Conservation (phyloP, 2,888 invertebrate genomes). For the Cerastis rubricosa region DNA sequence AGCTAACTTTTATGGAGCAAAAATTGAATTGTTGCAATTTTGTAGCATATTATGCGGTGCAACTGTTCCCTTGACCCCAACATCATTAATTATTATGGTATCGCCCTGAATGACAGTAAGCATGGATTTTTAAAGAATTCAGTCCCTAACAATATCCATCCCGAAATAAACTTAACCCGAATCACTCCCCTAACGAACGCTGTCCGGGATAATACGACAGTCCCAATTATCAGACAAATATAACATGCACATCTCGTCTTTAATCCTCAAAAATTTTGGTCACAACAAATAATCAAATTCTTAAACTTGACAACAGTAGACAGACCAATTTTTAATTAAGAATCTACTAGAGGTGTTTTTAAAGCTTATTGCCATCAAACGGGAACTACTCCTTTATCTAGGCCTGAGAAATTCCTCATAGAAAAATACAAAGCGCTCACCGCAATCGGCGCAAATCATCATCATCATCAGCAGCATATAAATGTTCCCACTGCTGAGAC, state of each 20-base stretch:
- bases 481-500: too few species aligned
- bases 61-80: not conserved
- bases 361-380: not conserved
- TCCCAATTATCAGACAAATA: conserved; percentile 4
- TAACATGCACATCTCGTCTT: not conserved
- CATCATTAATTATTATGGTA: not conserved
- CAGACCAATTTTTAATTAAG: too few species aligned
- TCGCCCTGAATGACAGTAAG: too few species aligned
- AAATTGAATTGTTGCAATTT: not conserved
- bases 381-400: not conserved
- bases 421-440: not conserved
- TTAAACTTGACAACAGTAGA: too few species aligned
- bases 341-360: too few species aligned
- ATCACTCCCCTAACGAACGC: not conserved
- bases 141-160: not conserved
- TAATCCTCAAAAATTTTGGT: not conserved
- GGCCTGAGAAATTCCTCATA: too few species aligned
- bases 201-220: conserved; percentile 1
- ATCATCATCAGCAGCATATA: too few species aligned
- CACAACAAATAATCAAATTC: too few species aligned
- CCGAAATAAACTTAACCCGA: conserved; percentile 8
- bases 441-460: too few species aligned
- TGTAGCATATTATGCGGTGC: not conserved
- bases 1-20: not conserved
- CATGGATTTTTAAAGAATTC: conserved; percentile 4